phyloP scores from a whole-genome alignment of 2,113 vertebrate genomes.

The Laticauda colubrina region DNA sequence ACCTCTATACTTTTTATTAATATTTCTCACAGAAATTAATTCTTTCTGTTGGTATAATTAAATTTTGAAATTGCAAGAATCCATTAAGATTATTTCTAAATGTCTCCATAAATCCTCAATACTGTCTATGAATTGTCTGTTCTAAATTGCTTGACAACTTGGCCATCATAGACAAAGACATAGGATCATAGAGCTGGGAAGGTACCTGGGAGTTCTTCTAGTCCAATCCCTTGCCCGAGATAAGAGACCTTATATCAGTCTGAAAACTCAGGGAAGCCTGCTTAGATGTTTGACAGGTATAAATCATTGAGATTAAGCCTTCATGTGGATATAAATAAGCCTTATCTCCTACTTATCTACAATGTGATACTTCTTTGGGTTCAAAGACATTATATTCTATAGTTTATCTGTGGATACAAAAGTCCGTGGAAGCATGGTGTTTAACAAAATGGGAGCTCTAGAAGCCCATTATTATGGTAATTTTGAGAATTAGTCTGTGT shows the following conservation, averaged over 20 bases:
- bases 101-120: neutral
- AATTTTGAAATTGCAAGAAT: neutral
- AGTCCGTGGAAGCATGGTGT: too few relatives aligned
- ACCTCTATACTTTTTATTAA: neutral
- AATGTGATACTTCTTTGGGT: too few relatives aligned
- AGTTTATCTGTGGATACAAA: too few relatives aligned
- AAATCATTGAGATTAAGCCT: neutral
- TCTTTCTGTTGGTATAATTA: neutral
- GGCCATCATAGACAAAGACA: neutral
- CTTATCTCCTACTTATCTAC: neutral
- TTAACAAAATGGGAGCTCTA: too few relatives aligned
- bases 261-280: neutral
- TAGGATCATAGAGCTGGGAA: neutral
- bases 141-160: neutral
- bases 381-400: too few relatives aligned
- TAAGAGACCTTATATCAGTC: too few relatives aligned
- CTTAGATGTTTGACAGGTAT: neutral
- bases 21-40: constrained; percentile 12
- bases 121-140: neutral
- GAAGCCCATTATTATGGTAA: too few relatives aligned
- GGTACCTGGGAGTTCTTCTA: too few relatives aligned
- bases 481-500: too few relatives aligned
- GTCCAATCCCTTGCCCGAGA: too few relatives aligned
- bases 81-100: neutral
- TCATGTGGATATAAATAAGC: neutral